Base-by-base conservation (phyloP, 1,140 invertebrate genomes). In the Pseudoatta argentina region DNA sequence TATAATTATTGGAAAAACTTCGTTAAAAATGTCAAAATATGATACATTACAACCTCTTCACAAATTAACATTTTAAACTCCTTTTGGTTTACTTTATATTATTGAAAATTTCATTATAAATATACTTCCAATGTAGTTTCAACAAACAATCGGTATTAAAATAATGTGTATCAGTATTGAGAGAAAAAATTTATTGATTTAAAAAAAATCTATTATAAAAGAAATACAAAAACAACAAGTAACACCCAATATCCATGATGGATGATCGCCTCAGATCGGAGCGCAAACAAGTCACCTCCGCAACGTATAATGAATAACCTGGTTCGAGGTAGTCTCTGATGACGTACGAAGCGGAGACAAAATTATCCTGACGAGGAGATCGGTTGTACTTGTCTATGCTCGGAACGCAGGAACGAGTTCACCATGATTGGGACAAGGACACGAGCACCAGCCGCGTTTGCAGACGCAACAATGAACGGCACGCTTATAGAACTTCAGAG, bases 261-360 rank as follows among this genome's bases (percentile, higher is more conserved):
- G 16, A 27, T 39, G 53, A 73, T 73, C 53, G 14, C 53, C 53
- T 59, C 39, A 48, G 53, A 61, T 18, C 16, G 51, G 18, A 57
- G 16, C 24, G 34, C 34, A 82, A 72, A 72, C 53, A 82, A 82
- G 39, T 24, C 67, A 71, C 30, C 30, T 48, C n/a, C 63, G 77
- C 64, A 16, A 75, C 7, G 6, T 48, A 12, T 39, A 55, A 82
- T 24, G 53, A 73, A 73, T 61, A 83, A 73, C 10, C 57, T 21
- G 55, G n/a, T 48, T 48, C 18, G 10, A 61, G 18, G 55, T 44
- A 73, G 55, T 12, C 18, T 51, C 39, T 44, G 39, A 83, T 83
- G 69, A 83, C 79, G 67, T 61, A 75, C 24, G 55, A 83, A n/a
- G 55, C 55, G 34, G 7, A 21, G 55, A 61, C 79, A 75, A 83